A percentile compares a stretch with the other conserved stretches of the same genome.
Evolutionary conservation across 2,888 invertebrate genomes (phyloP).

Genomic region (Chromoteleia sp.): DNA sequence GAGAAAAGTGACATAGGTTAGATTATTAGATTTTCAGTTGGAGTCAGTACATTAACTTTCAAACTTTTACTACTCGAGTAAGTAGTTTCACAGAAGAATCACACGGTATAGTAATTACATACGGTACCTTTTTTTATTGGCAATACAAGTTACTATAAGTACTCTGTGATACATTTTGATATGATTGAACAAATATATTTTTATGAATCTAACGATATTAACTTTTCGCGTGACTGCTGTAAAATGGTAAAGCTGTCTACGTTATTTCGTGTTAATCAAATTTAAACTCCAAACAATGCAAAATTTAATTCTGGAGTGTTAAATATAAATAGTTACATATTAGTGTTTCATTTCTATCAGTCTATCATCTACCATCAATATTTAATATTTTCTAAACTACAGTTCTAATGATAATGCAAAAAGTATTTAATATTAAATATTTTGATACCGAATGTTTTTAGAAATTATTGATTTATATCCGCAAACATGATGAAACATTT

Average conservation of each 20-base stretch:
- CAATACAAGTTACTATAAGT: conserved; percentile 2
- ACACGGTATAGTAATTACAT: no score
- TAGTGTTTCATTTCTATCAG: no score
- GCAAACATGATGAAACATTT: neutral
- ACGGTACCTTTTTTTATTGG: neutral
- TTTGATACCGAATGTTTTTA: neutral
- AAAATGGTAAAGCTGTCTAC: neutral
- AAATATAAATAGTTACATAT: no score
- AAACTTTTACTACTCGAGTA: neutral
- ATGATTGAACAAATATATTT: neutral
- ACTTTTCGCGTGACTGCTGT: neutral
- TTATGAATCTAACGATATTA: neutral
- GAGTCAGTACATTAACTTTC: no score
- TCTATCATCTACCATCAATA: no score
- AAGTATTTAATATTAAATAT: neutral
- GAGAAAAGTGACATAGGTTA: no score
- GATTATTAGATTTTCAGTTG: no score
- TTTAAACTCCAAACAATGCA: no score
- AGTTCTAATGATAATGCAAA: neutral
- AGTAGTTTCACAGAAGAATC: neutral
- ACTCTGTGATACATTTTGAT: conserved; percentile 7
- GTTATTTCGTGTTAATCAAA: no score
- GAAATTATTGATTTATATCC: neutral
- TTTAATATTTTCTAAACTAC: no score
- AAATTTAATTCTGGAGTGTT: no score